Evolutionary conservation across 2,797 vertebrate genomes (phyloP), one percentile per base, ranked within the genome.

Genomic region (Urosaurus nigricauda): DNA sequence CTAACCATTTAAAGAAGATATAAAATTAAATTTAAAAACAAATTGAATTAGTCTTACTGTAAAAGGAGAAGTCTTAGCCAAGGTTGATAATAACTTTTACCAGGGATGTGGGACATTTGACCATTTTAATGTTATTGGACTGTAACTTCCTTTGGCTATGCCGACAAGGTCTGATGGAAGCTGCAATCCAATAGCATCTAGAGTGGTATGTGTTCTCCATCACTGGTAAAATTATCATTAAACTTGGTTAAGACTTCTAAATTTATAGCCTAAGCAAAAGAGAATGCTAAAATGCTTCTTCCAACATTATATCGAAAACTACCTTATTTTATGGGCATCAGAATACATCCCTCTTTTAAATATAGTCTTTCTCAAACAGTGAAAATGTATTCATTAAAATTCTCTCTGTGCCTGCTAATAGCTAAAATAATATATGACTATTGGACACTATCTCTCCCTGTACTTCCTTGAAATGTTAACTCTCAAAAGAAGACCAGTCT

Each of bases 291-390:
- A 51, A 51, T 56, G 12, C 53, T 56, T 53, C 40, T 43, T 83
- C 37, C 9, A n/a, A 26, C 40, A 68, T 68, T 8, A 47, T 56
- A 56, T 56, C 16, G 12, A 77, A 63, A 17, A 47, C 29, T n/a
- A 21, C 17, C 7, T 83, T n/a, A 35, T 65, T 63, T 40, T 82
- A 70, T 71, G 51, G 29, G 16, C 21, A 51, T 53, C 29, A 43
- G 40, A 83, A 83, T 63, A 70, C 29, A 63, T 47, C 65, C 70
- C 47, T 19, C 70, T 70, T 3, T n/a, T 84, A 84, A 84, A 83
- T 70, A 70, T 51, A 83, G 70, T 83, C 47, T 84, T 84, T 53
- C 47, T 47, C 65, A 73, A 37, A 26, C 29, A 83, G 4, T 47
- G n/a, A 84, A 71, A 73, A 56, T 32, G 3, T 74, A n/a, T 58